Evolutionary conservation across 2,888 invertebrate species (phyloP), one percentile per base, ranked within the genome.

Genomic region (Atethmia centrago): DNA sequence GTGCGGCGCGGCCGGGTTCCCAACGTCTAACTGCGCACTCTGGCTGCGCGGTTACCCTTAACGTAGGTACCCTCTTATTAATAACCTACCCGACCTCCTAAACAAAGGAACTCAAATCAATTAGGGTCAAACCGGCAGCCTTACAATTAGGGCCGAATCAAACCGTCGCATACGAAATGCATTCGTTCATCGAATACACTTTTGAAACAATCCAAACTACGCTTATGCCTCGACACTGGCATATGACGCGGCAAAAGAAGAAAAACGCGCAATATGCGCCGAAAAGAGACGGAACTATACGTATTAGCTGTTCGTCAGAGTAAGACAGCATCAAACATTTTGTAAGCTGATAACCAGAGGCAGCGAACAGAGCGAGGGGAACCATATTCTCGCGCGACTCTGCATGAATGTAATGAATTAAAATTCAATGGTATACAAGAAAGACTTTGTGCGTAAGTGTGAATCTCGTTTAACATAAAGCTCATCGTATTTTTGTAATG

Each of bases 311-410:
- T 85, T 83, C 77, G 94, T 87, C 80, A 88, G 94, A 96, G 91
- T 87, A 93, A 92, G 96, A 95, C 91, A 90, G 93, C 90, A 89
- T 92, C 88, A 91, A 92, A 93, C 95, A 94, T 95, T 96, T 96
- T 95, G 95, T 96, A 95, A 96, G 95, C 95, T 96, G 96, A 96
- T 96, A 96, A 96, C 95, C 95, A 95, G 94, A 95, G 94, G 93
- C 93, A 94, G 94, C 91, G 92, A 94, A 93, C 94, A 93, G 93
- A 93, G 93, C 94, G 94, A 94, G 96, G 95, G 95, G 95, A 95
- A 95, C 94, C 94, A 94, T 95, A 95, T 95, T 96, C 95, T 95
- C 94, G 94, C 93, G 94, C 94, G 93, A 92, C 93, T 94, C 94
- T 91, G 92, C 93, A 95, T 95, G 95, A 95, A 95, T 95, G 93